phyloP scores from a whole-genome alignment of 1,140 invertebrate genomes.

The Anthonomus grandis region DNA sequence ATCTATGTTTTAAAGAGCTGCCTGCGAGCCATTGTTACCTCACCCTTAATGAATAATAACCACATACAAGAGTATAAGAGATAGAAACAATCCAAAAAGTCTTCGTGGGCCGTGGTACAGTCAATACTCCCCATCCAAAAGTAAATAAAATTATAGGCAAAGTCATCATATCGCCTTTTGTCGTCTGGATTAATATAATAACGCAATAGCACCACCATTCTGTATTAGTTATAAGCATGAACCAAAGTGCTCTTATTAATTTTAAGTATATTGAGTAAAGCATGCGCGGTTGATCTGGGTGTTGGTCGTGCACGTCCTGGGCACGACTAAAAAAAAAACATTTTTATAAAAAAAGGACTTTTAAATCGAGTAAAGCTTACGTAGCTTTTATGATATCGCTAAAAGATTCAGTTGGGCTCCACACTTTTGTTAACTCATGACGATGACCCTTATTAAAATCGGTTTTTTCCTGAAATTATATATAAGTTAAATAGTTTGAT shows the following conservation, averaged over 20 bases:
- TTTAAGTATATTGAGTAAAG: slow-evolving; percentile 15
- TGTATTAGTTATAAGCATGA: slow-evolving; percentile 1
- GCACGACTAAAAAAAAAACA: neutral
- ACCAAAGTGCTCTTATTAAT: slow-evolving; percentile 6
- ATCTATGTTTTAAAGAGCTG: too few relatives aligned
- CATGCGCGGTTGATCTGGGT: neutral
- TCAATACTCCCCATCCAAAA: slow-evolving; percentile 19
- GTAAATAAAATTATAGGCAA: slow-evolving; percentile 13
- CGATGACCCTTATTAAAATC: slow-evolving; percentile 4
- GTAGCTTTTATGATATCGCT: neutral
- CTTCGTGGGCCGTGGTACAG: slow-evolving; percentile 17
- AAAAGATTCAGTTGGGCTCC: neutral
- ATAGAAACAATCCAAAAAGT: slow-evolving; percentile 16
- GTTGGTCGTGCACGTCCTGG: neutral
- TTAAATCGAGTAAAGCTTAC: slow-evolving; percentile 2
- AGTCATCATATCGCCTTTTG: slow-evolving; percentile 8
- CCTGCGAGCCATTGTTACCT: too few relatives aligned
- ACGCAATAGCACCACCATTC: slow-evolving; percentile 18
- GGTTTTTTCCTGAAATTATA: slow-evolving; percentile 12
- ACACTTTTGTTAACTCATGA: slow-evolving; percentile 2
- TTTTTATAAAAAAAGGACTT: too few relatives aligned
- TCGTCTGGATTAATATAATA: slow-evolving; percentile 13
- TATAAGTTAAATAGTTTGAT: neutral
- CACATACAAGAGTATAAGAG: slow-evolving; percentile 21
- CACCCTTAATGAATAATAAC: neutral